These are phyloP conservation scores for Caradrina kadenii DNA, from an alignment of 2,888 invertebrate species.

Conservation along the genomic window DNA sequence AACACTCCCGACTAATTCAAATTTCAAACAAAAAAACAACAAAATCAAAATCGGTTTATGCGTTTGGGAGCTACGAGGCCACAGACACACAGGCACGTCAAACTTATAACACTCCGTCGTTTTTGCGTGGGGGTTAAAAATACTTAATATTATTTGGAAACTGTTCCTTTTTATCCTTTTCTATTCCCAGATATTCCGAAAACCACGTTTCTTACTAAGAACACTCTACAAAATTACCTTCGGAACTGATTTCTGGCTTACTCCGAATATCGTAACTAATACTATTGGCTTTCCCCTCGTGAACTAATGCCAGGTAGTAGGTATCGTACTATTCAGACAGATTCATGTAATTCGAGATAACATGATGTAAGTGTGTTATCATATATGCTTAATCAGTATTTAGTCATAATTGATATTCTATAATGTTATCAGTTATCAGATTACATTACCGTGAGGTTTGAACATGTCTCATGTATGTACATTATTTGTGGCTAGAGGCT, in stretches of 20 bases:
- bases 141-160: neutral
- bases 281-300: constrained; percentile 16
- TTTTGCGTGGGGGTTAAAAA: too few relatives aligned
- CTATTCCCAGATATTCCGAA: constrained; percentile 1
- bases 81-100: too few relatives aligned
- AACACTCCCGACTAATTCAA: too few relatives aligned
- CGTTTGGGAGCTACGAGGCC: too few relatives aligned
- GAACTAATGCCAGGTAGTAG: neutral
- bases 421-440: constrained; percentile 40
- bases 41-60: too few relatives aligned
- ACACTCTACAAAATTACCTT: constrained; percentile 44
- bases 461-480: constrained; percentile 18
- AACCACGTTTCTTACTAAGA: constrained; percentile 14
- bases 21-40: too few relatives aligned
- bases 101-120: too few relatives aligned
- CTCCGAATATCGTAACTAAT: constrained; percentile 23
- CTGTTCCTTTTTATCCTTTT: neutral
- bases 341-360: constrained; percentile 23
- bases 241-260: constrained; percentile 29
- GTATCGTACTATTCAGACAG: neutral
- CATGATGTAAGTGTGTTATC: constrained; percentile 27
- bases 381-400: constrained; percentile 22
- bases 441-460: constrained; percentile 30
- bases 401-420: constrained; percentile 38
- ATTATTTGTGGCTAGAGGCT: neutral